Evolutionary conservation across 2,797 vertebrate genomes (phyloP).

Genomic region (Dallia pectoralis): DNA sequence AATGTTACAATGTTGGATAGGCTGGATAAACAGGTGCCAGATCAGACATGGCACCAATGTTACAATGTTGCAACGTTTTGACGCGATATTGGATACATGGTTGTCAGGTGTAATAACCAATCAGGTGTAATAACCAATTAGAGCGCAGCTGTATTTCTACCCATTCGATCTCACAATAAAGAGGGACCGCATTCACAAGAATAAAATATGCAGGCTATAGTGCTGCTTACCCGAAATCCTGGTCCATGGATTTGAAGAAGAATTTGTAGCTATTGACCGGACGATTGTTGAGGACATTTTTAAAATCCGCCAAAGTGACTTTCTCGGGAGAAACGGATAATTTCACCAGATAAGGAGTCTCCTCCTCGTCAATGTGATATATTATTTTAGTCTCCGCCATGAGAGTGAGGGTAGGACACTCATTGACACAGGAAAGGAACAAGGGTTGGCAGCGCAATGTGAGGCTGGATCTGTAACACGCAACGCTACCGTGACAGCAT

Average conservation of each 20-base stretch:
- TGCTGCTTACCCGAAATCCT: conserved; percentile 93
- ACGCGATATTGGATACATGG: neutral
- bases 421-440: conserved; percentile 75
- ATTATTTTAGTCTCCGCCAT: conserved; percentile 99
- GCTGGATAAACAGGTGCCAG: conserved; percentile 72
- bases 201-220: neutral
- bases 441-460: conserved; percentile 68
- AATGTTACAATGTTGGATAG: conserved; percentile 51
- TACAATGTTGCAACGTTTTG: conserved; percentile 32
- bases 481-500: conserved; percentile 40
- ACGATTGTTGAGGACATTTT: conserved; percentile 96
- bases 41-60: conserved; percentile 50
- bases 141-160: neutral
- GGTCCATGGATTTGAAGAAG: conserved; percentile 99
- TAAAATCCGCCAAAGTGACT: conserved; percentile 97
- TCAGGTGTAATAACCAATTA: neutral
- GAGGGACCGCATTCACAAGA: neutral
- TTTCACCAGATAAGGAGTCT: conserved; percentile 97
- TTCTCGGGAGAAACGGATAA: conserved; percentile 90
- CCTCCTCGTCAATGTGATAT: conserved; percentile 98
- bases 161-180: conserved; percentile 12
- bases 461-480: conserved; percentile 65
- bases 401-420: conserved; percentile 76
- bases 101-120: neutral
- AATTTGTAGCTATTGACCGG: conserved; percentile 96